Conservation (phyloP, 1,140 invertebrate species). For the Apolygus lucorum region DNA sequence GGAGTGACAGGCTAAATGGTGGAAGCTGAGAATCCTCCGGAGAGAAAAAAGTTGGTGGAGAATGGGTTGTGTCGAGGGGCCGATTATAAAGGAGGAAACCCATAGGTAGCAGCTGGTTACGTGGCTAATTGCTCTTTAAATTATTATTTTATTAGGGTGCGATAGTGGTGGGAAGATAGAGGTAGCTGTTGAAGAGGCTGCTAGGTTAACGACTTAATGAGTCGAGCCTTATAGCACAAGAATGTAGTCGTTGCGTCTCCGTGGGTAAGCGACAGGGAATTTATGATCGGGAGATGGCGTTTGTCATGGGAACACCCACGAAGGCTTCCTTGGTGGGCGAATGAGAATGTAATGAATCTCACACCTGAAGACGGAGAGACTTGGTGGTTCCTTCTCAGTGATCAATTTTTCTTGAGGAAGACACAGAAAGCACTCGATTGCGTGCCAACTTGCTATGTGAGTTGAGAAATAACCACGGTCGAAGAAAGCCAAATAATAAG, state of each 20-base stretch:
- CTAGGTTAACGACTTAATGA: not conserved
- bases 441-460: no score
- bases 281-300: not conserved
- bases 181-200: not conserved
- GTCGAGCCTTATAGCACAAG: not conserved
- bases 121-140: not conserved
- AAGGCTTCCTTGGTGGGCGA: no score
- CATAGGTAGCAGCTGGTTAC: not conserved
- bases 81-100: not conserved
- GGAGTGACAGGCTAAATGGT: no score
- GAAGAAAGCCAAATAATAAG: no score
- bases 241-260: not conserved
- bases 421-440: no score
- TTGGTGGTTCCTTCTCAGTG: no score
- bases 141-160: not conserved
- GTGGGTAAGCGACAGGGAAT: not conserved
- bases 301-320: not conserved
- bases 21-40: no score
- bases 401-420: no score
- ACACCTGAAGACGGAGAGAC: no score
- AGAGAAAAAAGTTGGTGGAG: no score
- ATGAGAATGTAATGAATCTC: no score
- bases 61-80: not conserved
- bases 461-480: no score
- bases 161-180: not conserved